These are phyloP conservation scores for Falcunculus frontatus DNA, from an alignment of 2,113 vertebrate species.

Conservation along the genomic window DNA sequence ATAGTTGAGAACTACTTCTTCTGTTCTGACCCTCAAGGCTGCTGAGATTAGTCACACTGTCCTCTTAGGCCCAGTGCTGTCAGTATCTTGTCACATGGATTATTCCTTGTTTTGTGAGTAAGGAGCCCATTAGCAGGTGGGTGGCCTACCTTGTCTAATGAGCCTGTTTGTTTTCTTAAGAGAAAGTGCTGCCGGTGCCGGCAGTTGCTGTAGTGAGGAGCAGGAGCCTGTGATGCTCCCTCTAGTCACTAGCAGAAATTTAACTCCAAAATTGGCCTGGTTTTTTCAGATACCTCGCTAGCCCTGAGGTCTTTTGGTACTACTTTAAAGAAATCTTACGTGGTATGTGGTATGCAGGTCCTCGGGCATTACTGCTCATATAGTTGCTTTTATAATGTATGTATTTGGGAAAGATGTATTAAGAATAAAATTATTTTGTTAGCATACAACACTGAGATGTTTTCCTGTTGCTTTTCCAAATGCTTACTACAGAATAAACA, in stretches of 20 bases:
- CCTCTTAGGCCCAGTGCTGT: neutral
- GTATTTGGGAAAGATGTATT: neutral
- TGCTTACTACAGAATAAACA: neutral
- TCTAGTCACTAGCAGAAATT: neutral
- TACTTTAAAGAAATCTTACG: neutral
- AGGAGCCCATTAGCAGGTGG: neutral
- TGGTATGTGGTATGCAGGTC: neutral
- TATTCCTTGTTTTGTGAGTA: neutral
- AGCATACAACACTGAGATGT: neutral
- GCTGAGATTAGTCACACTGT: neutral
- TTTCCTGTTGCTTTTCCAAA: neutral
- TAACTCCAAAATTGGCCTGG: neutral
- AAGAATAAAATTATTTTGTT: neutral
- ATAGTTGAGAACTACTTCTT: neutral
- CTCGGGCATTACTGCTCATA: neutral
- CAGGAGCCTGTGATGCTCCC: neutral
- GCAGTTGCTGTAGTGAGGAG: neutral
- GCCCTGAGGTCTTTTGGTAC: neutral
- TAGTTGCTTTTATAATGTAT: neutral
- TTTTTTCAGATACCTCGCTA: neutral
- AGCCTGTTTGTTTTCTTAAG: neutral
- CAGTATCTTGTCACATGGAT: neutral
- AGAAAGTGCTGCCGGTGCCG: neutral
- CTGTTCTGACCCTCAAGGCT: neutral
- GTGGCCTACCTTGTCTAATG: neutral